A percentile compares a stretch with the other conserved stretches of the same genome.
Evolutionary conservation across 1,140 invertebrate species (phyloP).

Genomic region (Aplysia californica): DNA sequence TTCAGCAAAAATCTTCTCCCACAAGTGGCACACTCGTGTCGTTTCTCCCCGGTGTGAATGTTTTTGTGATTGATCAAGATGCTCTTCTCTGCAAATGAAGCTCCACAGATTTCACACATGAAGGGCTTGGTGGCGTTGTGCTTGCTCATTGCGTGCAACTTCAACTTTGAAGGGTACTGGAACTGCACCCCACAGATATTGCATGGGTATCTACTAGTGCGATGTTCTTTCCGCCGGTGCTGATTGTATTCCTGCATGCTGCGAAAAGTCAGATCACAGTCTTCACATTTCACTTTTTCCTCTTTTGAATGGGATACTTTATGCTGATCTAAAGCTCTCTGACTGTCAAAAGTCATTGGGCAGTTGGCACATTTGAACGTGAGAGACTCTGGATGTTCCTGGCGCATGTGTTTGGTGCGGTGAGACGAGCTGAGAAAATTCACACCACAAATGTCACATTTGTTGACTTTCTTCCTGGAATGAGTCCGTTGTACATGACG

Average conservation of each 20-base stretch:
- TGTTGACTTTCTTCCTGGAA: background rate
- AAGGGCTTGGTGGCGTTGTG: slow-evolving; percentile 16
- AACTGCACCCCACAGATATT: background rate
- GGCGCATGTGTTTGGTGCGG: background rate
- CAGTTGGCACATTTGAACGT: slow-evolving; percentile 10
- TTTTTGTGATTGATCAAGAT: slow-evolving; percentile 85
- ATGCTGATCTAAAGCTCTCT: slow-evolving; percentile 75
- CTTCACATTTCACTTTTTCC: slow-evolving; percentile 38
- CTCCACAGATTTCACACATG: slow-evolving; percentile 25
- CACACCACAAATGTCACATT: background rate
- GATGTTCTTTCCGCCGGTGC: background rate
- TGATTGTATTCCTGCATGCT: slow-evolving; percentile 73
- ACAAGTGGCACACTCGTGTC: slow-evolving; percentile 67
- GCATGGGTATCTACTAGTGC: background rate
- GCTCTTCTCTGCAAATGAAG: slow-evolving; percentile 18
- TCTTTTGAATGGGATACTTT: slow-evolving; percentile 67
- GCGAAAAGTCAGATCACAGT: slow-evolving; percentile 73
- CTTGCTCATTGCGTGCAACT: slow-evolving; percentile 14
- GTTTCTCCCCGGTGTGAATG: slow-evolving; percentile 62
- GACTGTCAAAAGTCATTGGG: background rate
- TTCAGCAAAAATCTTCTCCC: slow-evolving; percentile 85
- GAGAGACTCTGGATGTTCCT: background rate
- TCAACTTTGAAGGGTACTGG: slow-evolving; percentile 5
- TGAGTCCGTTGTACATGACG: slow-evolving; percentile 30
- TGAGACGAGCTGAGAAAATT: background rate